phyloP scores from a whole-genome alignment of 2,888 invertebrate genomes.

The Netelia inedita region DNA sequence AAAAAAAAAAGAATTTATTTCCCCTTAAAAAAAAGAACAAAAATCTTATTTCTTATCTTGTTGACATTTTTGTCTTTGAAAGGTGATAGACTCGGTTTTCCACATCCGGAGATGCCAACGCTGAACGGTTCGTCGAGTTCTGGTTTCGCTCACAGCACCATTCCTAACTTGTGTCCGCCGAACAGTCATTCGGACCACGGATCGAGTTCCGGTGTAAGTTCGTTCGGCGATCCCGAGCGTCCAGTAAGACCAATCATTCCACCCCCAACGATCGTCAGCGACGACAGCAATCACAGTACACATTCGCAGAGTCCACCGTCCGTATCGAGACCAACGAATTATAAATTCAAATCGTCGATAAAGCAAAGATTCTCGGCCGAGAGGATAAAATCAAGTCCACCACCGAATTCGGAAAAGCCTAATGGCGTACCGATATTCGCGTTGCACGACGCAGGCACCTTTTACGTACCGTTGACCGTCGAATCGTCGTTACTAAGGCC shows the following conservation, averaged over 20 bases:
- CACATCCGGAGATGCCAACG: constrained; percentile 81
- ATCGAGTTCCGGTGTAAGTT: constrained; percentile 83
- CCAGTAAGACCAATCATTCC: constrained; percentile 78
- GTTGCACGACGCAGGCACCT: constrained; percentile 94
- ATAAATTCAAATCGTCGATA: constrained; percentile 98
- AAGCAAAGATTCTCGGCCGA: constrained; percentile 92
- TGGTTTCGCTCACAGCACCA: constrained; percentile 76
- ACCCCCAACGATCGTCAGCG: constrained; percentile 84
- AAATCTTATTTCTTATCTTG: not conserved
- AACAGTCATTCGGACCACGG: constrained; percentile 81
- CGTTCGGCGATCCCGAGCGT: constrained; percentile 81
- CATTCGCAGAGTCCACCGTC: constrained; percentile 85
- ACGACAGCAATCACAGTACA: constrained; percentile 83
- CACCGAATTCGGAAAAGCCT: constrained; percentile 74
- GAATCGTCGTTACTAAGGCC: constrained; percentile 91
- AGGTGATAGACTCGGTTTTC: constrained; percentile 84
- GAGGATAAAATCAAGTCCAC: constrained; percentile 84
- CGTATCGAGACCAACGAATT: constrained; percentile 86
- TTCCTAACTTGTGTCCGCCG: constrained; percentile 80
- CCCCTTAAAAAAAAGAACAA: constrained; percentile 4
- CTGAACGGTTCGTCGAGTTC: constrained; percentile 75
- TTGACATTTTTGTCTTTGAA: constrained; percentile 37
- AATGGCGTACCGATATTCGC: constrained; percentile 95
- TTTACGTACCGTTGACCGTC: constrained; percentile 94
- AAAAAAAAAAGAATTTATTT: not conserved